Base-by-base conservation (phyloP, 1,140 invertebrate species). In the Sycophila sp. region DNA sequence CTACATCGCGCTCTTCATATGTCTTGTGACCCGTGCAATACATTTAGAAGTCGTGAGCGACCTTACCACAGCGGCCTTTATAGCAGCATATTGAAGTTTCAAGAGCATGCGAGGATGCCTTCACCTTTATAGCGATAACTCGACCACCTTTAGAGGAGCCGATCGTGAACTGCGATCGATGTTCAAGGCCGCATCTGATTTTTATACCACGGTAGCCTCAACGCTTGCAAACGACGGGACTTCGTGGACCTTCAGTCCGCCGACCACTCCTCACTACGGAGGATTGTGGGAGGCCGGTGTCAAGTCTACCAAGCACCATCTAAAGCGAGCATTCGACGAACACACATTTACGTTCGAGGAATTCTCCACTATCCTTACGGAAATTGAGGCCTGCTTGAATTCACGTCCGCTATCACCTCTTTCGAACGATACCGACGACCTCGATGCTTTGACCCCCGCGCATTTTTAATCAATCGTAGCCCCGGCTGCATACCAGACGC, bases 321-420 rank as follows among this genome's bases (percentile, higher is more conserved):
- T 82, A 17, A 42, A 69, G 26, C n/a, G 53, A n/a, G 62, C 72
- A 4, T 45, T 76, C 45, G 69, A 69, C 15, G 22, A 69, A 30
- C 40, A 53, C 22, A 53, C n/a, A n/a, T 66, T 75, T 2, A 77
- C 76, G 32, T 77, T 64, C 32, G 75, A 77, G 49, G 75, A 77
- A 68, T 75, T 81, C 24, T 74, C 60, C 1, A 83, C 78, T 0
- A 24, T 81, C 2, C 26, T 82, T 2, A 42, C 38, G 63, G 76
- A 81, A 55, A 76, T 81, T 13, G 81, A 83, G 64, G 78, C 80
- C 1, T 73, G 72, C 24, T 26, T 83, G 0, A 83, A 84, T 58
- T 81, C 80, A 7, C 17, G 82, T 19, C 79, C 80, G 0, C 56
- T 81, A 0, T 68, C 66, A n/a, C 55, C 72, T 15, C 40, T 80